phyloP scores from a whole-genome alignment of 2,113 vertebrate genomes.

The Caranx melampygus region DNA sequence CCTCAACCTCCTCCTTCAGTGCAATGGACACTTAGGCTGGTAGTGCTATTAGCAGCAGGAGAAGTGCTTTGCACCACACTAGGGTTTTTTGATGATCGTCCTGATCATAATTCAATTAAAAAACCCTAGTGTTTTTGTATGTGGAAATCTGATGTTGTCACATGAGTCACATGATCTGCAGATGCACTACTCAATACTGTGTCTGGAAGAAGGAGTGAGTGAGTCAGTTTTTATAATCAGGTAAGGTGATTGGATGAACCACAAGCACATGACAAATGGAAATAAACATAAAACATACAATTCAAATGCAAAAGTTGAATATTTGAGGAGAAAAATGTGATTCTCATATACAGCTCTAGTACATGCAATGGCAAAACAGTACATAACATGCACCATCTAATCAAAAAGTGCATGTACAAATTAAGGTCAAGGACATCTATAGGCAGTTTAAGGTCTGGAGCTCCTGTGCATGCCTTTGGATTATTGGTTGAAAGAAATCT shows the following conservation, averaged over 20 bases:
- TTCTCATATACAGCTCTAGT: neutral
- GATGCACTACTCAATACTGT: neutral
- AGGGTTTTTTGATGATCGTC: too few species aligned
- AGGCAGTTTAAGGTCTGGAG: slow-evolving; percentile 18
- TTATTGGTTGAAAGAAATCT: slow-evolving; percentile 18
- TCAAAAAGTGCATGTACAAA: slow-evolving; percentile 37
- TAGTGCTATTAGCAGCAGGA: neutral
- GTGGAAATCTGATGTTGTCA: neutral
- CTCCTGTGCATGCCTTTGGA: slow-evolving; percentile 13
- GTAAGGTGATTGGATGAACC: neutral
- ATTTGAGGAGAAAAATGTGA: neutral
- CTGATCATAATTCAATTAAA: too few species aligned
- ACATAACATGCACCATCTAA: slow-evolving; percentile 10
- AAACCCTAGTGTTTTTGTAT: neutral
- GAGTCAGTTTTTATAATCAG: neutral
- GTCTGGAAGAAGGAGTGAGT: neutral
- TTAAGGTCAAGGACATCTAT: slow-evolving; percentile 29
- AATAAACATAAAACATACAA: neutral
- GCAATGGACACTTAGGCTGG: neutral
- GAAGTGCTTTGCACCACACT: neutral
- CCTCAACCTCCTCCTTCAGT: neutral
- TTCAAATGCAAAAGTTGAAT: neutral
- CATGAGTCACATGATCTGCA: too few species aligned
- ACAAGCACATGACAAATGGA: neutral
- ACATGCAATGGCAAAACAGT: neutral